Evolutionary conservation across 2,113 vertebrate species (phyloP).

Genomic region (Tamias sibiricus): DNA sequence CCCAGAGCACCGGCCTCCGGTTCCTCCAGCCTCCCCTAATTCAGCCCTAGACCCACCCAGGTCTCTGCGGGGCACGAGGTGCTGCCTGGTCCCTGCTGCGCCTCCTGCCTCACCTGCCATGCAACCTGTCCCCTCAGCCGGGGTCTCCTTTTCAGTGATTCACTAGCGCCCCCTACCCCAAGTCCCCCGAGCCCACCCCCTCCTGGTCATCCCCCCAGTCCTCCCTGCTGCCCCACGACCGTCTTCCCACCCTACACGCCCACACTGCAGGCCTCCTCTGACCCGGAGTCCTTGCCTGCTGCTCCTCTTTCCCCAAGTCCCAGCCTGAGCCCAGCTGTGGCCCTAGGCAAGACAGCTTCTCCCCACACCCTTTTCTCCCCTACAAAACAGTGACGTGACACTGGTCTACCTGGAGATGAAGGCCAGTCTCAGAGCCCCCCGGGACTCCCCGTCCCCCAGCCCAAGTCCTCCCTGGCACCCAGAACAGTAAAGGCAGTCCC

Average conservation of each 20-base stretch:
- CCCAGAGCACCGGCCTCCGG: background rate
- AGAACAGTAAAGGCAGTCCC: background rate
- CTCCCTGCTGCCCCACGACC: background rate
- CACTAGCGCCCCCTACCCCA: background rate
- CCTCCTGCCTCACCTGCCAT: background rate
- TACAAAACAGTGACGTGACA: background rate
- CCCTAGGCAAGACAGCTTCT: background rate
- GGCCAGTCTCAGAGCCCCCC: background rate
- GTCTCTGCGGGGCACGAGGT: background rate
- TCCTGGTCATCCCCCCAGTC: background rate
- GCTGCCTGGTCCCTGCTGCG: background rate
- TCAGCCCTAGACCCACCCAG: background rate
- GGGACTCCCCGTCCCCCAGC: background rate
- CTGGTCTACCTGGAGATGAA: background rate
- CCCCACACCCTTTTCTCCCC: too few species aligned
- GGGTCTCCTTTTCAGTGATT: background rate
- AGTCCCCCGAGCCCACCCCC: background rate
- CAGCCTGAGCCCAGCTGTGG: background rate
- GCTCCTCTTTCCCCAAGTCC: background rate
- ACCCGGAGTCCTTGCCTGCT: background rate
- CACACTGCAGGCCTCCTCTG: background rate
- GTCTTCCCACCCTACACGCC: too few species aligned
- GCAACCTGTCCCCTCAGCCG: background rate
- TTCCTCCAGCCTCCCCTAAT: background rate
- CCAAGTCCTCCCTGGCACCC: background rate